Percentiles rank a stretch among this genome's conserved stretches.
Conservation (phyloP, 2,888 invertebrate species). For the Drosophila cognata region DNA sequence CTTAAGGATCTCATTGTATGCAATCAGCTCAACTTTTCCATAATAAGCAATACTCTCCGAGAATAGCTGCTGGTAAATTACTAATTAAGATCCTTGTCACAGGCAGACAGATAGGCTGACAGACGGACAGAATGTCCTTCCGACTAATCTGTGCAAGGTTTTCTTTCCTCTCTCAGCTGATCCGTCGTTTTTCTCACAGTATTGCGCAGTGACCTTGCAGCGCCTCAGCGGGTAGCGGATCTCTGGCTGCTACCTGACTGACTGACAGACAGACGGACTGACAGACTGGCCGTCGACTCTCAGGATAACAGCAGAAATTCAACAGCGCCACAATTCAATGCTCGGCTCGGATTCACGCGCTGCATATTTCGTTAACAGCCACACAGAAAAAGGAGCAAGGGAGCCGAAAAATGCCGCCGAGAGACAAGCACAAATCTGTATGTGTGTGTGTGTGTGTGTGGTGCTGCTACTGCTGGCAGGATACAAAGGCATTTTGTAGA, state of each 20-base stretch:
- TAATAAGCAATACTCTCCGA: conserved; percentile 12
- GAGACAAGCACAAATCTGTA: conserved; percentile 23
- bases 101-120: conserved; percentile 9
- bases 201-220: conserved; percentile 41
- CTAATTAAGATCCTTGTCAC: conserved; percentile 37
- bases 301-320: conserved; percentile 19
- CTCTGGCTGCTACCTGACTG: conserved; percentile 41
- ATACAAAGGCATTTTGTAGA: conserved; percentile 11
- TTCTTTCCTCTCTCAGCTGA: conserved; percentile 50
- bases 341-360: conserved; percentile 50
- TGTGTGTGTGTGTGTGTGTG: conserved; percentile 10
- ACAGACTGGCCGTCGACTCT: conserved; percentile 6
- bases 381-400: conserved; percentile 73
- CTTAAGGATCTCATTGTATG: neutral
- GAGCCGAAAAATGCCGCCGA: conserved; percentile 18
- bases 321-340: conserved; percentile 15
- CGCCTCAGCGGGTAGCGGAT: conserved; percentile 38
- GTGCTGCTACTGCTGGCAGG: conserved; percentile 16
- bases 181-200: conserved; percentile 36
- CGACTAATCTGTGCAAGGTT: conserved; percentile 29
- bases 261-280: neutral
- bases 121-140: conserved; percentile 23
- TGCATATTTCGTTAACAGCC: conserved; percentile 82
- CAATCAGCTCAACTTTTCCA: neutral
- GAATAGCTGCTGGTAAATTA: conserved; percentile 3